Evolutionary conservation across 2,888 invertebrate species (phyloP).

Genomic region (Conus canariensis): DNA sequence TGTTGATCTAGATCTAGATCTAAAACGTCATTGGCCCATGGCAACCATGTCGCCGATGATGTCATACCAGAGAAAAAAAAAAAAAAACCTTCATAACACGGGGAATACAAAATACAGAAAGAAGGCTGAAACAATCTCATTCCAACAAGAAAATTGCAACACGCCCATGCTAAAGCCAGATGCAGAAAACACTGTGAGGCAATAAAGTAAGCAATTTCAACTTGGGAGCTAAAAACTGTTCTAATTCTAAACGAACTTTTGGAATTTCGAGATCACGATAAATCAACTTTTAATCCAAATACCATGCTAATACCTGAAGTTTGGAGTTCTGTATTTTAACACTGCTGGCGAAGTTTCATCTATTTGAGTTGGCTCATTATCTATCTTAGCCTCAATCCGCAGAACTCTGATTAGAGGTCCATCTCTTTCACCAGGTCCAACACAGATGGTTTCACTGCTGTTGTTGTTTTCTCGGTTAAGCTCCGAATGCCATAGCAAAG

Average conservation of each 20-base stretch:
- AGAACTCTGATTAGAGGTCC: slow-evolving; percentile 61
- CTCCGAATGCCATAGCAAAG: slow-evolving; percentile 49
- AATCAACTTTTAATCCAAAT: slow-evolving; percentile 20
- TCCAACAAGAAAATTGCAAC: background rate
- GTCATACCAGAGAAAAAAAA: slow-evolving; percentile 7
- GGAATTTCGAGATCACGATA: background rate
- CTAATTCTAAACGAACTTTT: slow-evolving; percentile 13
- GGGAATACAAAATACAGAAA: background rate
- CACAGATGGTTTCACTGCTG: slow-evolving; percentile 52
- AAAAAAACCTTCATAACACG: background rate
- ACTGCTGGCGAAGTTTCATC: slow-evolving; percentile 75
- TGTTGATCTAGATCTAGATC: background rate
- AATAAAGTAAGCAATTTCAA: background rate
- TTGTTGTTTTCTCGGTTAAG: slow-evolving; percentile 53
- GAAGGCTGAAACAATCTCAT: background rate
- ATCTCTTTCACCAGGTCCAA: slow-evolving; percentile 49
- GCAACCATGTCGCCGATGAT: slow-evolving; percentile 12
- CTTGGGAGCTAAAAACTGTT: background rate
- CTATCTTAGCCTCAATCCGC: slow-evolving; percentile 71
- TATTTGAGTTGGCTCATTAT: slow-evolving; percentile 73
- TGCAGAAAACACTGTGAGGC: background rate
- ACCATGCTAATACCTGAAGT: slow-evolving; percentile 70
- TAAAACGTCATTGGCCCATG: slow-evolving; percentile 22
- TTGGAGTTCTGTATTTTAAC: slow-evolving; percentile 76
- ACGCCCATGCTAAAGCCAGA: background rate